Evolutionary conservation across 2,888 invertebrate species (phyloP), one percentile per base, ranked within the genome.

Genomic region (Hemicrepidius hirtus): DNA sequence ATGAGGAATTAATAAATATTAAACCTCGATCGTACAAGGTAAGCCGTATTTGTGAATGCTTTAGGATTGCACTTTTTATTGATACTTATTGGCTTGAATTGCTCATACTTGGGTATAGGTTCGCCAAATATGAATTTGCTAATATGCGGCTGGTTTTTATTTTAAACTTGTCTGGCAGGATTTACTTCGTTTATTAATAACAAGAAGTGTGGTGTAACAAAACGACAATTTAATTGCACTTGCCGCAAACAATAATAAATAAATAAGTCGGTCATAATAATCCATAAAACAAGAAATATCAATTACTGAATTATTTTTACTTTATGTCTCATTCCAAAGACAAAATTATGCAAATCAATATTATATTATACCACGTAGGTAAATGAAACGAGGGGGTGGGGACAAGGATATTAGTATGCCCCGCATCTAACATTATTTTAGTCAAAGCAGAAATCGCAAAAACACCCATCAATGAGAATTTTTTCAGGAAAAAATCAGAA

Each of bases 101-200:
- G 57, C 16, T 37, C 57, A 20, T 37, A 37, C 57, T 57, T 37
- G 57, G 37, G n/a, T n/a, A n/a, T n/a, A 57, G 35, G 37, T 3
- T 57, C 35, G 28, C 32, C 57, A 57, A 57, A 37, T 57, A 57
- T 57, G 57, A 57, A 57, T 57, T 57, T 35, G 55, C 20, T 57
- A 18, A 57, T 37, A 57, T 57, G 37, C 32, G 20, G 37, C 57
- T 37, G 57, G 12, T 57, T 57, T 37, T 57, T 57, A 21, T 10
- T n/a, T n/a, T n/a, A n/a, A 37, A n/a, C 57, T 18, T 18, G 57
- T 57, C 57, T 57, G 57, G 55, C 13, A 16, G 49, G 20, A 49
- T 10, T 16, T 16, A 53, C 53, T 46, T 16, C 53, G 28, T 28
- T 53, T 28, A 28, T 28, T 32, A 53, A 53, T 53, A 32, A 32